Base-by-base conservation (phyloP, 2,888 invertebrate species). In the Copidosoma aretas region DNA sequence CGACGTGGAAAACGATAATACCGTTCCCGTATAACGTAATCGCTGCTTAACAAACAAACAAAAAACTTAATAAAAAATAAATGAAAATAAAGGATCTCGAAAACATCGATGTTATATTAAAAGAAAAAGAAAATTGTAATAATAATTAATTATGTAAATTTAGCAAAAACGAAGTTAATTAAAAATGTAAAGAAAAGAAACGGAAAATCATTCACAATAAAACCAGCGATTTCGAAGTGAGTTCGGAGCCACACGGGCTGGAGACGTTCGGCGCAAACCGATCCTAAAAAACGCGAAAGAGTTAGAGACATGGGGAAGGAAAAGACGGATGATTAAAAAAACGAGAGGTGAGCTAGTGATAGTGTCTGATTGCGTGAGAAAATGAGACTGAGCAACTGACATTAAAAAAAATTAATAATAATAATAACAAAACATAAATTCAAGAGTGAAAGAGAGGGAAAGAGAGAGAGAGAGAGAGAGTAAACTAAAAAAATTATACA, bases 261-360 rank as follows among this genome's bases (percentile, higher is more conserved):
- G 77, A 82, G 78, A 83, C 82, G 82, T 83, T 82, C 82, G 83
- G 83, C 82, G 83, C 82, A 82, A 82, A 83, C 79, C 79, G 82
- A 83, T 83, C 82, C 81, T 82, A 83, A 75, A 75, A 73, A 73
- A 74, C 72, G 74, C 74, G 73, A 76, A 74, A 75, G 73, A 74
- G 74, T 76, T 72, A 64, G 70, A 75, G 74, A 75, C 65, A 64
- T 68, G 68, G 25, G 67, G 64, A 56, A 17, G 61, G 54, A 56
- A 46, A 46, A 46, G 43, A 12, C 43, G 53, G 66, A 51, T n/a
- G 32, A 32, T 41, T 70, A 62, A 71, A 68, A 52, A 69, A 61
- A 67, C 60, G 64, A 71, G 64, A 69, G 64, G 60, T 68, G 72
- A 68, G 66, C 22, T 73, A 73, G 72, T 71, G 74, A 73, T 74